Conservation (phyloP, 2,113 vertebrate genomes). For the Hypocryptadius cinnamomeus region DNA sequence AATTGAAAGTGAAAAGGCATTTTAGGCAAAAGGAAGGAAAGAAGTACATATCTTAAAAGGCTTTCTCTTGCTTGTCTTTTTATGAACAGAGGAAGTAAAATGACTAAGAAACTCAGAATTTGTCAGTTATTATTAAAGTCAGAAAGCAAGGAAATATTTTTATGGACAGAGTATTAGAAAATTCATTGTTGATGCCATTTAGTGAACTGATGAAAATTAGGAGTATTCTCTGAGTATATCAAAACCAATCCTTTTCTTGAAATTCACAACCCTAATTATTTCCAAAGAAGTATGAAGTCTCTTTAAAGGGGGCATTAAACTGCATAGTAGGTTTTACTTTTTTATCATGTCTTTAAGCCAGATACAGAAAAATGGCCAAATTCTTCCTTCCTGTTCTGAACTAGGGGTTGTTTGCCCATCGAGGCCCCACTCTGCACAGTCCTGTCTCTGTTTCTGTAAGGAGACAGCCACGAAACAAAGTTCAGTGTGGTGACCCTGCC, state of each 20-base stretch:
- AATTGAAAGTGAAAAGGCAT: neutral
- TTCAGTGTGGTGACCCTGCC: neutral
- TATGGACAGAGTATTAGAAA: neutral
- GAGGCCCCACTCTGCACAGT: neutral
- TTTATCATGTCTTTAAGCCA: neutral
- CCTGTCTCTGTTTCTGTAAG: neutral
- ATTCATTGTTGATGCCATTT: neutral
- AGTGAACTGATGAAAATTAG: neutral
- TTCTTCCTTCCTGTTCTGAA: neutral
- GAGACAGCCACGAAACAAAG: accelerated
- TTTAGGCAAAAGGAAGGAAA: neutral
- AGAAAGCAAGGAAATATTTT: neutral
- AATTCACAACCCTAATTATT: neutral
- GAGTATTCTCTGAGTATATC: neutral
- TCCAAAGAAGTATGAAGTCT: neutral
- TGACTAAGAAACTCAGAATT: neutral
- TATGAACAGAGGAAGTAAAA: neutral
- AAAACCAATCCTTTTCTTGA: neutral
- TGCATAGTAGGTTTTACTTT: neutral
- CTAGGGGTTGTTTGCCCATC: neutral
- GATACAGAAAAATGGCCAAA: neutral
- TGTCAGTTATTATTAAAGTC: neutral
- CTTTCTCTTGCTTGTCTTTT: neutral
- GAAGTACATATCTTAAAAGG: neutral
- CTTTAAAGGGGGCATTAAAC: neutral